Evolutionary conservation across 2,888 invertebrate genomes (phyloP), one percentile per base, ranked within the genome.

Genomic region (Amiota minor): DNA sequence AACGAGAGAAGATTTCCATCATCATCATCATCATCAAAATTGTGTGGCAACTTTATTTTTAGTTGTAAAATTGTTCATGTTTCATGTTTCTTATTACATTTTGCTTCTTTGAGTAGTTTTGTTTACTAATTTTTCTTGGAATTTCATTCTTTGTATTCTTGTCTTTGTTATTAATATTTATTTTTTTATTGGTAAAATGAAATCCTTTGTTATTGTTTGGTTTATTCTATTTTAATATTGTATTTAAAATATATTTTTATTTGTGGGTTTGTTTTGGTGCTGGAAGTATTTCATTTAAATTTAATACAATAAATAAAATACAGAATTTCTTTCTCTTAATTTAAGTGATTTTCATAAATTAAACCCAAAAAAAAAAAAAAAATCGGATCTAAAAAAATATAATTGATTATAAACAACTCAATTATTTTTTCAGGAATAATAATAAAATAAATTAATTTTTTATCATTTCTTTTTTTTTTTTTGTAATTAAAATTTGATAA

Each of bases 101-200:
- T 47, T 47, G 46, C 46, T 65, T 47, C 16, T 65, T 65, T 20
- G 2, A 35, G 2, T 35, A 6, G 35, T 35, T 35, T 35, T 35
- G 35, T 35, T 35, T 6, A 35, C 2, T 6, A 3, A 35, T 35
- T 14, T 45, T 45, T 46, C 10, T 46, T 35, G 12, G 82, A 74
- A 71, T 71, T 68, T 78, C 76, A 77, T 53, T 65, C 62, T 70
- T 71, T 72, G 70, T 77, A 69, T 55, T 70, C 68, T 71, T 72
- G 35, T 74, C 69, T 61, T 64, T 65, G 68, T 50, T 68, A 3
- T 9, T 47, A 2, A 9, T 65, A 9, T 65, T 47, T 65, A 14
- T 69, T 69, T 55, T 20, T 23, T 35, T 55, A 6, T 10, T 45
- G 16, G 16, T 20, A 16, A 20, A 20, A 10, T n/a, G 56, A 16